Evolutionary conservation across 2,797 vertebrate genomes (phyloP).

Genomic region (Dipus sagitta): DNA sequence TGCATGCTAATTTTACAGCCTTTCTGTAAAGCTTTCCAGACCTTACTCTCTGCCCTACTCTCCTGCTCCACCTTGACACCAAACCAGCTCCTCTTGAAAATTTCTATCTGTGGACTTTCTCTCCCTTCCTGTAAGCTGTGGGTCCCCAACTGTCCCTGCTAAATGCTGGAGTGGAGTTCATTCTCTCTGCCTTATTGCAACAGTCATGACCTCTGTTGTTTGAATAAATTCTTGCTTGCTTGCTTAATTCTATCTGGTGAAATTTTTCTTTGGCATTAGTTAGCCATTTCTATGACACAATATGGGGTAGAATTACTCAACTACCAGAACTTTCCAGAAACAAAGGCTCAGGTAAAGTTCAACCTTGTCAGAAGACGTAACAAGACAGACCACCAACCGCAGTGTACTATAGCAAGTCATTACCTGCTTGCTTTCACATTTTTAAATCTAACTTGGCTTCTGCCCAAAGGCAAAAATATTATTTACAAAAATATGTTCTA

Average conservation of each 20-base stretch:
- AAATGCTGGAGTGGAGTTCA: background rate
- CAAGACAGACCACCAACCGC: constrained; percentile 14
- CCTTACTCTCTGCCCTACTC: background rate
- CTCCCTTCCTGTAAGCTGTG: background rate
- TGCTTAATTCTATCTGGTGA: background rate
- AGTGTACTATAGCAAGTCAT: constrained; percentile 41
- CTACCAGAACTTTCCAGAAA: constrained; percentile 34
- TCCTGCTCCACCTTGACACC: background rate
- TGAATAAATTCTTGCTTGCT: constrained; percentile 54
- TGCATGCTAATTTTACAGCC: background rate
- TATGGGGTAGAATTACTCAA: background rate
- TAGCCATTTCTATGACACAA: constrained; percentile 40
- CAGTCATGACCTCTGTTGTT: background rate
- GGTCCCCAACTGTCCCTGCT: background rate
- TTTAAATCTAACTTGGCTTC: constrained; percentile 19
- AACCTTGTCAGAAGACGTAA: constrained; percentile 27
- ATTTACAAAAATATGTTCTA: constrained; percentile 18
- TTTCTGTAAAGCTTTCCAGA: background rate
- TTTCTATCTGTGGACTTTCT: constrained; percentile 30
- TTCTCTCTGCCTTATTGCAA: background rate
- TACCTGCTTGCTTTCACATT: constrained; percentile 42
- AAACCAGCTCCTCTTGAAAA: background rate
- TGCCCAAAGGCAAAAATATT: constrained; percentile 20
- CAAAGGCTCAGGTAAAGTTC: constrained; percentile 34
- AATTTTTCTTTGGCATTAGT: constrained; percentile 4